Percentiles rank a stretch among this genome's conserved stretches.
phyloP scores from a whole-genome alignment of 2,113 vertebrate genomes.

The Cepphus grylle region DNA sequence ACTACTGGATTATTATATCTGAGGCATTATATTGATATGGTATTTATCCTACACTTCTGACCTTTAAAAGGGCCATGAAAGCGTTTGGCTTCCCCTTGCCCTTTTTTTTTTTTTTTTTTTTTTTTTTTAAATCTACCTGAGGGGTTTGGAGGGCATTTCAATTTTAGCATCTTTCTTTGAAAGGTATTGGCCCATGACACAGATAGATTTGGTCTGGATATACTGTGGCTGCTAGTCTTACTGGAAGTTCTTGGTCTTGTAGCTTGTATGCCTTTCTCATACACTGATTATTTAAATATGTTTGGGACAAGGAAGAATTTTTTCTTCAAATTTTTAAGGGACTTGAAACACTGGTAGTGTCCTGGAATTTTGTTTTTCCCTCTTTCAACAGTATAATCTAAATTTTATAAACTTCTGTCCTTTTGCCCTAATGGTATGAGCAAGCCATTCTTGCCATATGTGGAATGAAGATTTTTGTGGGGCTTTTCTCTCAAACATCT shows the following conservation, averaged over 20 bases:
- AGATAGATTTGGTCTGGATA: background rate
- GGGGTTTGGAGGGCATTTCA: background rate
- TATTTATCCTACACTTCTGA: background rate
- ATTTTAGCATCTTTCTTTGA: background rate
- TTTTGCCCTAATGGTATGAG: background rate
- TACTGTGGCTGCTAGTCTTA: background rate
- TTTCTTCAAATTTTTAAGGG: background rate
- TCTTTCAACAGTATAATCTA: background rate
- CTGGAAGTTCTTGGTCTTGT: background rate
- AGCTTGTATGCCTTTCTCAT: background rate
- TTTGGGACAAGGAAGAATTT: background rate
- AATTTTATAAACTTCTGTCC: background rate
- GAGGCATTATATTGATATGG: background rate
- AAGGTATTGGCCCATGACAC: background rate
- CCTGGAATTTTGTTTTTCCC: background rate
- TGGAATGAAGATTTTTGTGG: background rate
- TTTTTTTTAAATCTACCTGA: background rate
- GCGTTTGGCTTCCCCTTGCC: fast-evolving
- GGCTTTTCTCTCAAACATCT: background rate
- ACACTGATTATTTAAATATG: background rate
- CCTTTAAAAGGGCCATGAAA: background rate
- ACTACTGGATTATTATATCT: background rate
- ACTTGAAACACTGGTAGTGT: background rate
- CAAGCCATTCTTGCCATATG: background rate
- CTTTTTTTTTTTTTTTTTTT: background rate